phyloP scores from a whole-genome alignment of 1,140 invertebrate genomes.

The Aphidius ervi region DNA sequence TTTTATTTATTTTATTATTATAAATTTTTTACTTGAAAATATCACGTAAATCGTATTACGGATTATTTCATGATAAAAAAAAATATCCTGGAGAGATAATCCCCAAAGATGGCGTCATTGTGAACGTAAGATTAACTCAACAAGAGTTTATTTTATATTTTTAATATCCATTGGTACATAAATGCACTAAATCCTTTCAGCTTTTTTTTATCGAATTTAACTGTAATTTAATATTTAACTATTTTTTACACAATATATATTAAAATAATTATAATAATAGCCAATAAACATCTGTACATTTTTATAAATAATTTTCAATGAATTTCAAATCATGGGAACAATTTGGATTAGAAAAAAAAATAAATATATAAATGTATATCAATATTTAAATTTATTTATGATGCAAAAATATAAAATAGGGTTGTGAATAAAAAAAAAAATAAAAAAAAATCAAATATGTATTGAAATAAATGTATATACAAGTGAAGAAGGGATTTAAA shows the following conservation, averaged over 20 bases:
- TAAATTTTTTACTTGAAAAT: not conserved
- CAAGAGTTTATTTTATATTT: constrained; percentile 20
- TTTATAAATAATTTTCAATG: too few relatives aligned
- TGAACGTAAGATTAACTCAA: constrained; percentile 45
- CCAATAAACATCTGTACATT: too few relatives aligned
- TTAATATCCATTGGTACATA: constrained; percentile 11
- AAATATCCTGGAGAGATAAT: constrained; percentile 51
- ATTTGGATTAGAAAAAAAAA: too few relatives aligned
- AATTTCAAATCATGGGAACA: not conserved
- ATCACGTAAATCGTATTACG: constrained; percentile 52
- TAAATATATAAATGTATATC: not conserved
- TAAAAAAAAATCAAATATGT: not conserved
- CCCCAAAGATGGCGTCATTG: constrained; percentile 37
- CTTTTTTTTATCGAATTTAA: constrained; percentile 1
- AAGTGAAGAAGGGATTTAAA: constrained; percentile 46
- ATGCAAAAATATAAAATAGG: constrained; percentile 46
- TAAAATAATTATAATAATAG: too few relatives aligned
- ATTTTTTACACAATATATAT: too few relatives aligned
- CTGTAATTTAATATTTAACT: too few relatives aligned
- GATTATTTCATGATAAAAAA: constrained; percentile 54
- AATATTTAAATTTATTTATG: constrained; percentile 51
- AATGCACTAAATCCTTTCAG: constrained; percentile 12
- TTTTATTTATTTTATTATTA: too few relatives aligned
- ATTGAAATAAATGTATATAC: not conserved
- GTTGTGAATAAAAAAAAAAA: constrained; percentile 27